A percentile compares a stretch with the other conserved stretches of the same genome.
These are phyloP conservation scores for Lucilia cuprina DNA, from an alignment of 1,140 invertebrate species.

Conservation along the genomic window DNA sequence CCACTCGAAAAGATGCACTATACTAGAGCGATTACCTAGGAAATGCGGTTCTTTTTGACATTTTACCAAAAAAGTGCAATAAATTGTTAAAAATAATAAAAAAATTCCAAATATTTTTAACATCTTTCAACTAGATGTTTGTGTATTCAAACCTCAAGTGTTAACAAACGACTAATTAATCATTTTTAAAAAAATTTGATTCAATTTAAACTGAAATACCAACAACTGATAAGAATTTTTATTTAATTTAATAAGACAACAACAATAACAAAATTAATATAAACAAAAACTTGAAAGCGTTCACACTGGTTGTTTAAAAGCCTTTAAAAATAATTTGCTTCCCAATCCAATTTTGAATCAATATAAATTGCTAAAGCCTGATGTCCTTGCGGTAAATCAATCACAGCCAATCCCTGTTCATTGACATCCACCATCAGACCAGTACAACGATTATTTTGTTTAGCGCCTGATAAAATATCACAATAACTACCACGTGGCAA, in stretches of 20 bases:
- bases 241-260: too few relatives aligned
- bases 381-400: not conserved
- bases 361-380: not conserved
- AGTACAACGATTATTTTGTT: not conserved
- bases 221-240: too few relatives aligned
- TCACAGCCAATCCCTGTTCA: not conserved
- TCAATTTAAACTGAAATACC: too few relatives aligned
- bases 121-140: too few relatives aligned
- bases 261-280: too few relatives aligned
- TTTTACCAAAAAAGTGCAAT: too few relatives aligned
- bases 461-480: constrained; percentile 70
- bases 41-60: constrained; percentile 52
- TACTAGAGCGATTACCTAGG: constrained; percentile 54
- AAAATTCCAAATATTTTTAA: too few relatives aligned
- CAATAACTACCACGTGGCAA: constrained; percentile 78
- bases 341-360: not conserved
- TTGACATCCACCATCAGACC: not conserved
- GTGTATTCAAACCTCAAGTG: too few relatives aligned
- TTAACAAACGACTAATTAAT: too few relatives aligned
- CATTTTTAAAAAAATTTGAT: too few relatives aligned
- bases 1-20: constrained; percentile 78
- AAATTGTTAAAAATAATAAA: too few relatives aligned
- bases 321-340: not conserved
- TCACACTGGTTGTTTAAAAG: not conserved
- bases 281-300: too few relatives aligned